Conservation (phyloP, 1,140 invertebrate species). For the Polypedilum vanderplanki region DNA sequence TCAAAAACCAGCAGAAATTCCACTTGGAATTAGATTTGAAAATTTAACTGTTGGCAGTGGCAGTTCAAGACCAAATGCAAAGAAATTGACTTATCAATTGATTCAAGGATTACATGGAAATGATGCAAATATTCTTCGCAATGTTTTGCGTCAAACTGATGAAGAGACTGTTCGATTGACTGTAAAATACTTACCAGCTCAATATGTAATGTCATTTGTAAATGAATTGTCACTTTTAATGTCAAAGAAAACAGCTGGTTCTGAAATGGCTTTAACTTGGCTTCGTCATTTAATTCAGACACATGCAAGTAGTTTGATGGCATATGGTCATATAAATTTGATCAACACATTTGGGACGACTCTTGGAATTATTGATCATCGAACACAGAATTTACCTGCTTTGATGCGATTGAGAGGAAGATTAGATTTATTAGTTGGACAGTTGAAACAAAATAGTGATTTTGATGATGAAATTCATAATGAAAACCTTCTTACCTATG, state of each 20-base stretch:
- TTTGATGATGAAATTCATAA: conserved; percentile 43
- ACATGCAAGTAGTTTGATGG: conserved; percentile 55
- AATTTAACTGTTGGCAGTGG: conserved; percentile 53
- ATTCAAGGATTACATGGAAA: conserved; percentile 72
- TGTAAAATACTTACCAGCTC: conserved; percentile 53
- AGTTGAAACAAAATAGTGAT: conserved; percentile 46
- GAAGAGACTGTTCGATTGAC: conserved; percentile 54
- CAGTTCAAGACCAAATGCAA: conserved; percentile 46
- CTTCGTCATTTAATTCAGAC: conserved; percentile 50
- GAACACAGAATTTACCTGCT: conserved; percentile 48
- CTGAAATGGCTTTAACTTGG: conserved; percentile 54
- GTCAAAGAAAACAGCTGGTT: conserved; percentile 55
- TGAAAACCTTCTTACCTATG: conserved; percentile 49
- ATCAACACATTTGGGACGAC: conserved; percentile 48
- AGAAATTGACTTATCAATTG: conserved; percentile 65
- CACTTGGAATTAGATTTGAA: conserved; percentile 65
- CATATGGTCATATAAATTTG: conserved; percentile 38
- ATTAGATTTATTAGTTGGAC: conserved; percentile 51
- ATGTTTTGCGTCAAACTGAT: conserved; percentile 51
- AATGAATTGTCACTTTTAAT: conserved; percentile 55
- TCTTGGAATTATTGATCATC: conserved; percentile 53
- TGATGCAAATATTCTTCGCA: conserved; percentile 55
- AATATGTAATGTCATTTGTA: conserved; percentile 53
- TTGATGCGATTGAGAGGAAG: conserved; percentile 48
- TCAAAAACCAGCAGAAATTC: conserved; percentile 54